phyloP scores from a whole-genome alignment of 2,797 vertebrate genomes.

The Scolopax rusticola region DNA sequence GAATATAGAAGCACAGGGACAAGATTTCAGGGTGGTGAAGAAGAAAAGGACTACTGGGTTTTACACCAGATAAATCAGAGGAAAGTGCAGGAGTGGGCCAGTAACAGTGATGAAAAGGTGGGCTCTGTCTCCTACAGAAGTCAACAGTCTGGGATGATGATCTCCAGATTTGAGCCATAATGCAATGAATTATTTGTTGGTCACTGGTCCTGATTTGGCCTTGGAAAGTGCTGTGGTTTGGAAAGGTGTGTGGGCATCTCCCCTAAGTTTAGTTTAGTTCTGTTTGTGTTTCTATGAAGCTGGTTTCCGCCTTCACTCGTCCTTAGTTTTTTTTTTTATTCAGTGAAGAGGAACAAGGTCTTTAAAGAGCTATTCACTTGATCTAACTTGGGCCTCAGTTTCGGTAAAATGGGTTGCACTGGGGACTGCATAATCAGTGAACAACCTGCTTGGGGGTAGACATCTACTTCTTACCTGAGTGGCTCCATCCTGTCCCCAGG shows the following conservation, averaged over 20 bases:
- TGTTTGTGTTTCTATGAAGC: not conserved
- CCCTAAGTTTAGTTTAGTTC: too few relatives aligned
- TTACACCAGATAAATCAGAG: not conserved
- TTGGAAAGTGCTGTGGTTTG: not conserved
- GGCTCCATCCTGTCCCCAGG: not conserved
- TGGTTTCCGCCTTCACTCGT: not conserved
- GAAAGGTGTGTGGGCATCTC: not conserved
- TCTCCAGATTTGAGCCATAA: not conserved
- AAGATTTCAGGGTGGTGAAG: not conserved
- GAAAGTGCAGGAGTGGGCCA: not conserved
- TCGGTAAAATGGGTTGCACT: not conserved
- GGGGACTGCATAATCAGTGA: not conserved
- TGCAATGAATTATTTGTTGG: not conserved
- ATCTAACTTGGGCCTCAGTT: not conserved
- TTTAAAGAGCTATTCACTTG: not conserved
- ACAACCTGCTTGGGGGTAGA: not conserved
- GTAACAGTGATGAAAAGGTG: not conserved
- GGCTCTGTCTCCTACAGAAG: not conserved
- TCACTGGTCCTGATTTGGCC: accelerated
- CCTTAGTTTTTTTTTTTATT: not conserved
- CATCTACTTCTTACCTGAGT: not conserved
- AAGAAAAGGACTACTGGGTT: not conserved
- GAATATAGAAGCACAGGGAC: not conserved
- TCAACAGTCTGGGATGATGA: not conserved
- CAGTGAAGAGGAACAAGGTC: not conserved